Base-by-base conservation (phyloP, 2,888 invertebrate species). In the Tetragonula carbonaria region DNA sequence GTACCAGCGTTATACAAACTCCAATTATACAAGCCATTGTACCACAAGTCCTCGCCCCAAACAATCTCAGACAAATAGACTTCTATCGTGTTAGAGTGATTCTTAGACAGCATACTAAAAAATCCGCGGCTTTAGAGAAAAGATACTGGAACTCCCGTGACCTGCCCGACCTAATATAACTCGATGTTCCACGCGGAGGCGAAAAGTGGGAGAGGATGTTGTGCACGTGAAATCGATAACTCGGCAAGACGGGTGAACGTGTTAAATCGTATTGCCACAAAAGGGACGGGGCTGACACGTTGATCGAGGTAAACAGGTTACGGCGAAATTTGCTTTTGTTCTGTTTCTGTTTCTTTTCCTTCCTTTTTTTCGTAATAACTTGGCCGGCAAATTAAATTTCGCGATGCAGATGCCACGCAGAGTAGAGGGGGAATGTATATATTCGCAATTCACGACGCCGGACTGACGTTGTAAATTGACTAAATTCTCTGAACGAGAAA, bases 181-280 rank as follows among this genome's bases (percentile, higher is more conserved):
- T 70, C 63, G 72, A 74, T 53, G 67, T 63, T 78, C 53, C 55
- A 53, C 65, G 62, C 45, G 55, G 65, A 74, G 53, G 51, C 57
- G 28, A 21, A 66, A 21, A 38, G 50, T 28, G 53, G 59, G 50
- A 38, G 78, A 33, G 71, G 38, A 11, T 74, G 38, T 23, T 21
- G 53, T 21, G 65, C n/a, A n/a, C 80, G 82, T 76, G 50, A 65
- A 82, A 83, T 83, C 83, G 83, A 83, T 83, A 83, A 82, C 72
- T 38, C 53, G 67, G 38, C 33, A 74, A 74, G 84, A 84, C 65
- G 63, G 87, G 71, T 75, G 76, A 80, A 77, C 79, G 67, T 53
- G 79, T 87, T 84, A 86, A 86, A 78, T 87, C 84, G 67, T 71
- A 78, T 73, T 65, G 0, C 65, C 65, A 55, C 72, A 68, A 59